A percentile compares a stretch with the other conserved stretches of the same genome.
These are phyloP conservation scores for Pomacea maculata DNA, from an alignment of 1,140 invertebrate species.

Conservation along the genomic window DNA sequence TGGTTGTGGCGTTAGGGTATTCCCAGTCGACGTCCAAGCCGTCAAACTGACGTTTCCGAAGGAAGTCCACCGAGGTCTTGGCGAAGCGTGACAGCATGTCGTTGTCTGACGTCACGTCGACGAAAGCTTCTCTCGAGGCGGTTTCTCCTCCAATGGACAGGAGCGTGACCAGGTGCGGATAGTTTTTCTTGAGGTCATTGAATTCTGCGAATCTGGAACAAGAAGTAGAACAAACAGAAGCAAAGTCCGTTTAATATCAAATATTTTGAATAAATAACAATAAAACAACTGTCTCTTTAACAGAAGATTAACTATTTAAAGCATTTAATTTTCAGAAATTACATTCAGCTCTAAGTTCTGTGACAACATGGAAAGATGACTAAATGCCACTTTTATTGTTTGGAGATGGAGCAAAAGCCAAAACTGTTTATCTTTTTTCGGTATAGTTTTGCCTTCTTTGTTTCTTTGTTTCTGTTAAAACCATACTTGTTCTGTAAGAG, in stretches of 20 bases:
- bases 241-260: conserved; percentile 8
- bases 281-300: no score
- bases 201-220: conserved; percentile 26
- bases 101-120: conserved; percentile 17
- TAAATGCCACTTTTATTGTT: no score
- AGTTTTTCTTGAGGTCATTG: conserved; percentile 86
- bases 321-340: no score
- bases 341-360: no score
- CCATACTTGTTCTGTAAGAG: no score
- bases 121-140: conserved; percentile 24
- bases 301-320: no score
- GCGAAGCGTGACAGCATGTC: conserved; percentile 43
- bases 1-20: conserved; percentile 48
- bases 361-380: no score
- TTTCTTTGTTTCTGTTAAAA: no score
- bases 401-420: no score
- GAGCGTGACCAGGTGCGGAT: conserved; percentile 71
- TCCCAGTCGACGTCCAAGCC: conserved; percentile 57
- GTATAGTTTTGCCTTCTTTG: no score
- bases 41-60: conserved; percentile 77
- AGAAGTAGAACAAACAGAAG: neutral
- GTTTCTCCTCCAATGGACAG: conserved; percentile 45
- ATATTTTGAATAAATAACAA: no score
- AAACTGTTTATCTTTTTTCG: no score
- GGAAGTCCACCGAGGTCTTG: conserved; percentile 78